Evolutionary conservation across 2,113 vertebrate species (phyloP).

Genomic region (Greenwoodochromis staneri): DNA sequence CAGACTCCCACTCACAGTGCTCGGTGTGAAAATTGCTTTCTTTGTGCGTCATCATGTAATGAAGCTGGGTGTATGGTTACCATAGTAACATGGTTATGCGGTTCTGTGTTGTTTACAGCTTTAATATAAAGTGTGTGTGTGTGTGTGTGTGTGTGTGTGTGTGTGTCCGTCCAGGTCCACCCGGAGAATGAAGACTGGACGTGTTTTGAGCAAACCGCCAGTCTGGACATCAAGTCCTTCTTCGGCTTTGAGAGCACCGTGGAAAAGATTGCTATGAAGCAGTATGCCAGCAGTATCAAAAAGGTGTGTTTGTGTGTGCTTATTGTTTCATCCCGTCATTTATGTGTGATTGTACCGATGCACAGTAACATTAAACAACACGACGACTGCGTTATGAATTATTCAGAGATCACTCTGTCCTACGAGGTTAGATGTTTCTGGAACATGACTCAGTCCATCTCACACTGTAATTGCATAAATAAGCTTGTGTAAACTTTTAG

Average conservation of each 20-base stretch:
- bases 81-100: not conserved
- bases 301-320: constrained; percentile 71
- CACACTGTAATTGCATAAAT: not conserved
- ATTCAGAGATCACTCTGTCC: not conserved
- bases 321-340: rapidly evolving
- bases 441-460: not conserved
- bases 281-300: constrained; percentile 97
- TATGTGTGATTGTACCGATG: not conserved
- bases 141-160: not conserved
- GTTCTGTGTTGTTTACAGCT: not conserved
- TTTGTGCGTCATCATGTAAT: constrained; percentile 3
- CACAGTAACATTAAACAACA: not conserved
- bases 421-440: not conserved
- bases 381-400: not conserved
- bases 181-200: constrained; percentile 98
- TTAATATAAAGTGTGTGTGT: not conserved
- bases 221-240: constrained; percentile 97
- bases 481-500: not conserved
- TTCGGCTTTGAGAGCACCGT: constrained; percentile 98
- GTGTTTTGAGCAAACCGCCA: constrained; percentile 95
- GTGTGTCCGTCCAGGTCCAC: constrained; percentile 79
- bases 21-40: not conserved
- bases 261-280: constrained; percentile 98
- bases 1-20: not conserved
- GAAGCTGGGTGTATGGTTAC: constrained; percentile 22